Evolutionary conservation across 2,888 invertebrate species (phyloP).

Genomic region (Rhagonycha fulva): DNA sequence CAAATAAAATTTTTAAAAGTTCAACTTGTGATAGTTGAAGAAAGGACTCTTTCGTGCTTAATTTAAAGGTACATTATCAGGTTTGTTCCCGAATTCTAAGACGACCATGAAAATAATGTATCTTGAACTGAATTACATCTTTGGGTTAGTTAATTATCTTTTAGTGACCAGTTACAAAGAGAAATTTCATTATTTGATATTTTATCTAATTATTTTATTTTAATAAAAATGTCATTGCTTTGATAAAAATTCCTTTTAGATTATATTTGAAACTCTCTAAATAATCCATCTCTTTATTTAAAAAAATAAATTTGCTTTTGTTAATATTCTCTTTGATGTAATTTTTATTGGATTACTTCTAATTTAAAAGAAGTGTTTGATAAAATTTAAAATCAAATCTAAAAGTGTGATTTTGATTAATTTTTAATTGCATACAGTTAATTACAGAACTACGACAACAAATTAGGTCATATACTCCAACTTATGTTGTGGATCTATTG

Average conservation of each 20-base stretch:
- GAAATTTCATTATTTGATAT: background rate
- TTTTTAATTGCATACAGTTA: too few relatives aligned
- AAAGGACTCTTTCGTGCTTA: too few relatives aligned
- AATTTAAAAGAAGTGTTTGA: background rate
- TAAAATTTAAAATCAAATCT: background rate
- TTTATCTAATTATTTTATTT: background rate
- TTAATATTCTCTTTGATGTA: background rate
- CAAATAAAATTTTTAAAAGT: too few relatives aligned
- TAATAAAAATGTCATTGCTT: background rate
- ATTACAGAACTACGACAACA: too few relatives aligned
- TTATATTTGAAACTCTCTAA: background rate
- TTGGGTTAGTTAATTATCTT: background rate
- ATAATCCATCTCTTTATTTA: too few relatives aligned
- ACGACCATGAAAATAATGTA: background rate
- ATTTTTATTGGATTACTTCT: background rate
- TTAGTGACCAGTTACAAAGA: background rate
- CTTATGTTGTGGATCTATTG: too few relatives aligned
- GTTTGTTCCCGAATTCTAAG: too few relatives aligned
- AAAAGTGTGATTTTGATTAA: background rate
- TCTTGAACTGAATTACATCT: background rate
- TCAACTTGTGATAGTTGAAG: too few relatives aligned
- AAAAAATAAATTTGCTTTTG: background rate
- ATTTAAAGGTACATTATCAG: too few relatives aligned
- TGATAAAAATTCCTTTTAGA: background rate
- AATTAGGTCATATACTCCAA: too few relatives aligned